Conservation (phyloP, 1,140 invertebrate species). For the Lucilia sericata region DNA sequence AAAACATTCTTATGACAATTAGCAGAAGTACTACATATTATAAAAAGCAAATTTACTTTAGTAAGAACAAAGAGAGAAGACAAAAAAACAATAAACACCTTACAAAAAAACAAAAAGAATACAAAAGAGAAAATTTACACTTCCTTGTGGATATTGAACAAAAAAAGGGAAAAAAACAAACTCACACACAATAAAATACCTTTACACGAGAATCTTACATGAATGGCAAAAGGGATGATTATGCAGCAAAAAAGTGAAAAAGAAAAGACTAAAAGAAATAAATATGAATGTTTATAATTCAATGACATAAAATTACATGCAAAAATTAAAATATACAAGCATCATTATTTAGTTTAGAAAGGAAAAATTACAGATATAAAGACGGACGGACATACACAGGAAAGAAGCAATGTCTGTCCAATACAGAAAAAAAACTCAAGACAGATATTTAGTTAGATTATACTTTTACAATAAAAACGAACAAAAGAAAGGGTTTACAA, state of each 20-base stretch:
- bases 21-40: background rate
- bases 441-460: conserved; percentile 26
- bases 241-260: conserved; percentile 18
- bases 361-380: background rate
- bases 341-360: background rate
- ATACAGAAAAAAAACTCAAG: background rate
- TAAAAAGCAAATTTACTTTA: conserved; percentile 3
- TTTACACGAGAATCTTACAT: background rate
- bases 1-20: conserved; percentile 18
- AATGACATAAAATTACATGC: conserved; percentile 42
- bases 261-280: background rate
- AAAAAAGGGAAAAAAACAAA: background rate
- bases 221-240: conserved; percentile 8
- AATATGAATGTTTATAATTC: conserved; percentile 18
- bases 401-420: background rate
- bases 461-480: conserved; percentile 1
- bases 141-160: conserved; percentile 12
- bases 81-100: background rate
- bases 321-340: conserved; percentile 17
- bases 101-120: background rate
- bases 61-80: background rate
- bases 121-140: conserved; percentile 28
- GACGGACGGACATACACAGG: conserved; percentile 11
- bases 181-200: background rate
- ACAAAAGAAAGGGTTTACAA: conserved; percentile 28